phyloP scores from a whole-genome alignment of 2,797 vertebrate species.

The Pipistrellus pipistrellus region DNA sequence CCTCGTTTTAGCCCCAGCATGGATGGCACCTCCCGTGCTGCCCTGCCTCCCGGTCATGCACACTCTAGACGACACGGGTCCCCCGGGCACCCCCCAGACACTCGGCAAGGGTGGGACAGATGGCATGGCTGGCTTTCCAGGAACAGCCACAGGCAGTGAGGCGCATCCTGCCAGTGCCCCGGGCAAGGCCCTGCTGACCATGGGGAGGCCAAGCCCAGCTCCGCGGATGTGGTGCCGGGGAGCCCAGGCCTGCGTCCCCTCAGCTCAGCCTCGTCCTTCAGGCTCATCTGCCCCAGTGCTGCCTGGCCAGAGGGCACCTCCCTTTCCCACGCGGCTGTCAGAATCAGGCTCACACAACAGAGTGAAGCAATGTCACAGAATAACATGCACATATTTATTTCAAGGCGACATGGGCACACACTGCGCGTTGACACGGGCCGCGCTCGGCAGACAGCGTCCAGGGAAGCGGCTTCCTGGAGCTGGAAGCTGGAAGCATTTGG shows the following conservation, averaged over 20 bases:
- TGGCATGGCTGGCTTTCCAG: rapidly evolving
- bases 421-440: neutral
- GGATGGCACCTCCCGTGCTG: neutral
- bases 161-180: rapidly evolving
- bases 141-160: rapidly evolving
- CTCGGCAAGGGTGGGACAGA: rapidly evolving
- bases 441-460: rapidly evolving
- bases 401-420: neutral
- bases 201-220: neutral
- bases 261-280: rapidly evolving
- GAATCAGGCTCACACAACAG: neutral
- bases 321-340: rapidly evolving
- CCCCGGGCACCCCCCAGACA: rapidly evolving
- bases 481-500: neutral
- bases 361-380: neutral
- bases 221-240: no score
- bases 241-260: neutral
- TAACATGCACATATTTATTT: slow-evolving; percentile 61
- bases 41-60: rapidly evolving
- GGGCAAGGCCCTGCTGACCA: rapidly evolving
- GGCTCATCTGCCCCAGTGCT: no score
- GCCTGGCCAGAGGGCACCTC: rapidly evolving
- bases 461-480: neutral
- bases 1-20: no score
- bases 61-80: rapidly evolving